phyloP scores from a whole-genome alignment of 1,140 invertebrate genomes.

The Zophobas morio region DNA sequence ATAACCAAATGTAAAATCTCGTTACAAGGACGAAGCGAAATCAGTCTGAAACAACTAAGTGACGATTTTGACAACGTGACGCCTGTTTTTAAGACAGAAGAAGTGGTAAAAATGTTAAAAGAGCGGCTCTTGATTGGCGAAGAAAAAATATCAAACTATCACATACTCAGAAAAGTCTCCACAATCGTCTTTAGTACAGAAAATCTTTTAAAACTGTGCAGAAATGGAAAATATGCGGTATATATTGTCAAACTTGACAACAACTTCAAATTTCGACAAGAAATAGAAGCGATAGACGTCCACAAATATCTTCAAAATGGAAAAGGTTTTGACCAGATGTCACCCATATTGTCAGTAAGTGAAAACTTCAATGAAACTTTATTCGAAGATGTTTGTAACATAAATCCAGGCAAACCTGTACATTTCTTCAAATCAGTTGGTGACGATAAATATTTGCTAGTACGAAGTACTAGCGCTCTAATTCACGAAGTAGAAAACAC shows the following conservation, averaged over 20 bases:
- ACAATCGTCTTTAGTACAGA: neutral
- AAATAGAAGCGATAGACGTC: neutral
- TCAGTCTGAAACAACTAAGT: neutral
- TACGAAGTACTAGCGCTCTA: neutral
- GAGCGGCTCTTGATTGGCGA: neutral
- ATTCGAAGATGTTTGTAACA: neutral
- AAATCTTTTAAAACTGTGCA: neutral
- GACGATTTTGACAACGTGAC: neutral
- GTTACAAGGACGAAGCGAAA: constrained; percentile 3
- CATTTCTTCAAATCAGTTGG: neutral
- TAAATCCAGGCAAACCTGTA: neutral
- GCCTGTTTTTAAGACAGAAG: neutral
- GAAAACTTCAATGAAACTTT: neutral
- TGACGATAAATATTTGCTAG: neutral
- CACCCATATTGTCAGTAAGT: neutral
- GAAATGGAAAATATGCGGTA: neutral
- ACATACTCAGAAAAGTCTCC: neutral
- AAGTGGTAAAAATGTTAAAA: neutral
- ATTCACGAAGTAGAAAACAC: neutral
- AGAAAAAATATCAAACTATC: neutral
- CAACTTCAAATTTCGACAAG: too few species aligned
- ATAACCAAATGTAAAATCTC: neutral
- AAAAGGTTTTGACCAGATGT: neutral
- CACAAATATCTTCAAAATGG: neutral
- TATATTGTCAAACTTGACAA: too few species aligned